Base-by-base conservation (phyloP, 1,140 invertebrate genomes). In the Gonioctena quinquepunctata region DNA sequence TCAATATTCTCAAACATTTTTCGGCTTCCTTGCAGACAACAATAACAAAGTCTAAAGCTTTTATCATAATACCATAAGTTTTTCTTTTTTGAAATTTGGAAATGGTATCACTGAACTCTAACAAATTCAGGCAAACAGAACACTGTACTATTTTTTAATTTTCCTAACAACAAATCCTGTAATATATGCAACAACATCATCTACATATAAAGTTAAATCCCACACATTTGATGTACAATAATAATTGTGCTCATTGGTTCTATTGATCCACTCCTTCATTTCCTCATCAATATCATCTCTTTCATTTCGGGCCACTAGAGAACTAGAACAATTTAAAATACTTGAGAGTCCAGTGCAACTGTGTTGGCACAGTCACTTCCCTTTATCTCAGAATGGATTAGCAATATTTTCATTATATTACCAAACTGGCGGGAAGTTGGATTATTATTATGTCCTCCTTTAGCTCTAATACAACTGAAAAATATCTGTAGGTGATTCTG, bases 381-480 rank as follows among this genome's bases (percentile, higher is more conserved):
- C 59, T 7, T 26, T 18, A 77, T 16, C 57, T 74, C 59, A 19
- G 69, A 54, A 23, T 76, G 74, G 26, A 76, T 59, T 19, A 77
- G 62, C 18, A 77, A 27, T 42, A 68, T 70, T 66, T 76, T 75
- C 23, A 66, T 71, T 2, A 65, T 69, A 60, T 52, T 54, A 65
- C 62, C 49, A 69, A 77, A 77, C 68, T 78, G 74, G 8, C 54
- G 49, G n/a, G 60, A 64, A n/a, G 48, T 78, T 4, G 76, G 73
- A 71, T 78, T 77, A 49, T 76, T 78, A 64, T 77, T 77, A 16
- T 59, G 61, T 8, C 73, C 73, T 48, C 75, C 73, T 23, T 63
- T 42, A 13, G 63, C 57, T 33, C 73, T 54, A 23, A 78, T 68
- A 16, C 57, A 66, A 57, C 75, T 50, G 62, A 78, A 78, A 66